These are phyloP conservation scores for Halesus radiatus DNA, from an alignment of 1,140 invertebrate species.

Conservation along the genomic window DNA sequence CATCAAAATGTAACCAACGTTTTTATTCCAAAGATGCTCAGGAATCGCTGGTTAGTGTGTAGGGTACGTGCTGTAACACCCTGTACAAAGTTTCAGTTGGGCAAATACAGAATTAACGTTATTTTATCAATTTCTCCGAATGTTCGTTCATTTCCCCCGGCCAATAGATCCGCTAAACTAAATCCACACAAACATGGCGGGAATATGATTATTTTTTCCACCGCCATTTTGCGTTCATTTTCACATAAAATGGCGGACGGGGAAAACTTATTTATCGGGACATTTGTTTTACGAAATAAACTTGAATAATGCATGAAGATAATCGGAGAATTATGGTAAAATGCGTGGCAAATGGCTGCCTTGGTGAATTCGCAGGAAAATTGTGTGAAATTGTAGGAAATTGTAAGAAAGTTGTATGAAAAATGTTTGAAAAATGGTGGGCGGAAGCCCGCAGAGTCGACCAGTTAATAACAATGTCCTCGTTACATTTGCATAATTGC, in stretches of 20 bases:
- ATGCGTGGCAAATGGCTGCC: background rate
- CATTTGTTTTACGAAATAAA: slow-evolving; percentile 50
- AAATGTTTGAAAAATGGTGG: slow-evolving; percentile 18
- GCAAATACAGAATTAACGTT: too few relatives aligned
- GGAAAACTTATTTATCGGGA: slow-evolving; percentile 44
- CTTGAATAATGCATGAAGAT: slow-evolving; percentile 52
- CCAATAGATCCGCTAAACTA: slow-evolving; percentile 25
- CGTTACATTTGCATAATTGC: slow-evolving; percentile 12
- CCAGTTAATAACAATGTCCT: slow-evolving; percentile 10
- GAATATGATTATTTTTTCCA: background rate
- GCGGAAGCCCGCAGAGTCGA: background rate
- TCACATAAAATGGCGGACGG: slow-evolving; percentile 26
- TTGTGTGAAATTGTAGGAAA: too few relatives aligned
- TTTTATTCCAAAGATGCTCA: too few relatives aligned
- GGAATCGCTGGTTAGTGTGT: too few relatives aligned
- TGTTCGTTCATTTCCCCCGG: background rate
- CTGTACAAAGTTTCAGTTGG: too few relatives aligned
- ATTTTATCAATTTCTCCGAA: too few relatives aligned
- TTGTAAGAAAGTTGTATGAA: too few relatives aligned
- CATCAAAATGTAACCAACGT: too few relatives aligned
- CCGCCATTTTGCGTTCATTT: slow-evolving; percentile 42
- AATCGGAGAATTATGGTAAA: slow-evolving; percentile 36
- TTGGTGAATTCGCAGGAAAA: too few relatives aligned
- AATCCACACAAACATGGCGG: background rate
- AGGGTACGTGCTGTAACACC: too few relatives aligned